A percentile compares a stretch with the other conserved stretches of the same genome.
These are phyloP conservation scores for Pseudoips prasinana DNA, from an alignment of 2,888 invertebrate species.

Conservation along the genomic window DNA sequence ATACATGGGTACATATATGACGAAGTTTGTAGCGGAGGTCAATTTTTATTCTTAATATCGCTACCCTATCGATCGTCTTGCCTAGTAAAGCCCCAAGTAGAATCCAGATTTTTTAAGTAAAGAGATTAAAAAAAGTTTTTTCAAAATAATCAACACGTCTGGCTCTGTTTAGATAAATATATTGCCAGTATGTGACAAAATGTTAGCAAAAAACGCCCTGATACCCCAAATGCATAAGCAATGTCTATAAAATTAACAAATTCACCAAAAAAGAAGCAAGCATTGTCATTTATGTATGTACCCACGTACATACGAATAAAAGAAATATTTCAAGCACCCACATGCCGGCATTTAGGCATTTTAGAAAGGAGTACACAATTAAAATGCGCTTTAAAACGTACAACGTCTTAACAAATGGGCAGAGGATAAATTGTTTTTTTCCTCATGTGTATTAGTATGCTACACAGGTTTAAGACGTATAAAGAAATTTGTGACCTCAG, in stretches of 20 bases:
- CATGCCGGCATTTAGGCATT: conserved; percentile 38
- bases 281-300: conserved; percentile 15
- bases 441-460: conserved; percentile 61
- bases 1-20: too few species aligned
- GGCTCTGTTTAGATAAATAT: neutral
- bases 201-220: conserved; percentile 5
- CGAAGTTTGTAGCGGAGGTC: too few species aligned
- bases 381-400: conserved; percentile 53
- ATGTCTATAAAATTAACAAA: conserved; percentile 10
- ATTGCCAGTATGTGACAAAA: conserved; percentile 3
- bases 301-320: conserved; percentile 9
- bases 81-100: too few species aligned
- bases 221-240: conserved; percentile 14
- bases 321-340: conserved; percentile 27
- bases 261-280: conserved; percentile 10
- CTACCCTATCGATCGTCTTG: too few species aligned
- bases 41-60: too few species aligned
- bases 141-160: neutral
- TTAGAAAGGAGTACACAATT: conserved; percentile 61
- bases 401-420: conserved; percentile 44
- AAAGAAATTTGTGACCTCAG: conserved; percentile 63
- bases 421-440: conserved; percentile 53
- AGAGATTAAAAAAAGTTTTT: too few species aligned
- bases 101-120: too few species aligned
- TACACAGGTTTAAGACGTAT: conserved; percentile 41